Conservation (phyloP, 2,797 vertebrate species). For the Telmatherina bonti region DNA sequence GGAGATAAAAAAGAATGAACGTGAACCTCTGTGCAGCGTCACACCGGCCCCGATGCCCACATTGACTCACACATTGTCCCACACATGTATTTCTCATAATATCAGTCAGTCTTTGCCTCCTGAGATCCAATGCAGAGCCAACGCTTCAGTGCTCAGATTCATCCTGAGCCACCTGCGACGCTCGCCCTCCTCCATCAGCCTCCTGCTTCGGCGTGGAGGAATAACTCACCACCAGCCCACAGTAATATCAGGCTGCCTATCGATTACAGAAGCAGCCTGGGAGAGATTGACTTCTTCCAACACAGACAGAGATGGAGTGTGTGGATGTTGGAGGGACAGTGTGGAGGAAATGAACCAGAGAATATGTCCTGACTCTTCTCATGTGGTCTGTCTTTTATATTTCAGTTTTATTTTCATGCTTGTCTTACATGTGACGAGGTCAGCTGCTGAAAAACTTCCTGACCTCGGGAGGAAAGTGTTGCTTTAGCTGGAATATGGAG, state of each 20-base stretch:
- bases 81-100: slow-evolving; percentile 8
- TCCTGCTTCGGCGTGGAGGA: slow-evolving; percentile 29
- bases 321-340: slow-evolving; percentile 11
- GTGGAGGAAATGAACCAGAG: neutral
- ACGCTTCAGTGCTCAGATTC: slow-evolving; percentile 46
- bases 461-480: too few relatives aligned
- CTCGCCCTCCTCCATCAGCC: slow-evolving; percentile 40
- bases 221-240: slow-evolving; percentile 55
- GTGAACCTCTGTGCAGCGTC: neutral
- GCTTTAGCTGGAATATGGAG: too few relatives aligned
- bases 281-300: slow-evolving; percentile 39
- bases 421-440: neutral
- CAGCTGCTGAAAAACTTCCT: too few relatives aligned
- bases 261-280: slow-evolving; percentile 32
- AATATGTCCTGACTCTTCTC: slow-evolving; percentile 1
- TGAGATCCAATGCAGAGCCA: slow-evolving; percentile 38
- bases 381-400: neutral
- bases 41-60: neutral
- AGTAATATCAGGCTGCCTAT: slow-evolving; percentile 45
- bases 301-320: slow-evolving; percentile 27
- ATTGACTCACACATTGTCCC: neutral
- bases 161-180: neutral
- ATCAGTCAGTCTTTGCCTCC: slow-evolving; percentile 23
- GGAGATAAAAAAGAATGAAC: neutral
- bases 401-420: too few relatives aligned